These are phyloP conservation scores for Solenodon paradoxus DNA, from an alignment of 2,113 vertebrate genomes.

Conservation along the genomic window DNA sequence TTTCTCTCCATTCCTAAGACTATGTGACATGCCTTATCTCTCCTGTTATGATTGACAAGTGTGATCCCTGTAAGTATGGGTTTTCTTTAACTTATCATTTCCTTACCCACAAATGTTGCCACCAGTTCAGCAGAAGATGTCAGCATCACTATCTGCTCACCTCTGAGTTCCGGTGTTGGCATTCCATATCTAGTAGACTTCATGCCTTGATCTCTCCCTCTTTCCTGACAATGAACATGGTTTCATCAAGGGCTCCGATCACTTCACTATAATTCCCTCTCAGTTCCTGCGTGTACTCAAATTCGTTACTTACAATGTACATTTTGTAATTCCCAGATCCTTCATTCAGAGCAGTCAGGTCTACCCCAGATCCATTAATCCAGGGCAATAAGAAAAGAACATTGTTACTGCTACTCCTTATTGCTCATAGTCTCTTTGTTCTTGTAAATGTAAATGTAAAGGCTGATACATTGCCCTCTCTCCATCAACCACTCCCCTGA, in stretches of 20 bases:
- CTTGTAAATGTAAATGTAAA: no score
- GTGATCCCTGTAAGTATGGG: background rate
- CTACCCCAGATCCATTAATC: background rate
- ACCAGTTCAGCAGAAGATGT: background rate
- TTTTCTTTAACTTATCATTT: background rate
- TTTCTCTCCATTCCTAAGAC: background rate
- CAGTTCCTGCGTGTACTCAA: no score
- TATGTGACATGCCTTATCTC: background rate
- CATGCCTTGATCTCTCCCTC: background rate
- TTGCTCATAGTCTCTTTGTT: background rate
- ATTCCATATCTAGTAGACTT: no score
- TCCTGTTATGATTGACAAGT: background rate
- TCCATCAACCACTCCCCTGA: background rate
- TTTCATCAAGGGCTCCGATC: background rate
- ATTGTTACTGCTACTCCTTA: background rate
- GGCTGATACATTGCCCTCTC: no score
- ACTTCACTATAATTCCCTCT: background rate
- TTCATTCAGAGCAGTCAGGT: background rate
- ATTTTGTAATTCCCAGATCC: background rate
- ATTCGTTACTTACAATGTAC: background rate
- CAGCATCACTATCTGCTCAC: no score
- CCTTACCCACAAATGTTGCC: background rate
- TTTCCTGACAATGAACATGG: background rate
- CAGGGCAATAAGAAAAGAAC: background rate
- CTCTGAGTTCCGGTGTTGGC: background rate